Evolutionary conservation across 2,888 invertebrate genomes (phyloP), one percentile per base, ranked within the genome.

Genomic region (Cephus spinipes): DNA sequence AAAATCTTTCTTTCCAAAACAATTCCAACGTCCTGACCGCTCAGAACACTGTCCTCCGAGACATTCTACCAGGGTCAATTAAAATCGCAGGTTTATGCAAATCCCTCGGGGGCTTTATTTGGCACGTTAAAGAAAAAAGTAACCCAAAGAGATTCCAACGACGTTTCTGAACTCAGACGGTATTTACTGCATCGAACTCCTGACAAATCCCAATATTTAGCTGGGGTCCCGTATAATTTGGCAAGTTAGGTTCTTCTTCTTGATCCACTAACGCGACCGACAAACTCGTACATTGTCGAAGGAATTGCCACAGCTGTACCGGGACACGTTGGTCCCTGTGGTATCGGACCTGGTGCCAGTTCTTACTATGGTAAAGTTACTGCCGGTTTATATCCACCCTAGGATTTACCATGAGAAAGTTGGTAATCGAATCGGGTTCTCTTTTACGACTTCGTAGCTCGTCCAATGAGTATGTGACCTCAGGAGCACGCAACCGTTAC

Each of bases 81-180:
- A 85, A 85, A 85, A 85, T 81, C 83, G 78, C 83, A 78, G 81
- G 83, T 85, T 84, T 85, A 83, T 85, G 85, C 84, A 85, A 85
- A 85, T 85, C 84, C 77, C 74, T 82, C 33, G 81, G 68, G 30
- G 32, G 30, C 78, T 80, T 81, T 84, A 79, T 81, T 80, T 79
- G 80, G 77, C 76, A 73, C n/a, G 33, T 75, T 69, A 12, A 76
- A 36, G 1, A 77, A 76, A 33, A 79, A 40, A 77, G 75, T 30
- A 79, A 35, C 78, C 34, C n/a, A 76, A 69, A 77, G 74, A 35
- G 79, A 81, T 82, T 82, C 80, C 81, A 73, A 40, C 15, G 40
- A 6, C 40, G 40, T 40, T 15, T 40, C 40, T 40, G 40, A 40
- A 40, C 15, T 40, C 15, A 15, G 2, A 0, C 40, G 40, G 40